Conservation (phyloP, 2,888 invertebrate species). For the Orchesellides sinensis region DNA sequence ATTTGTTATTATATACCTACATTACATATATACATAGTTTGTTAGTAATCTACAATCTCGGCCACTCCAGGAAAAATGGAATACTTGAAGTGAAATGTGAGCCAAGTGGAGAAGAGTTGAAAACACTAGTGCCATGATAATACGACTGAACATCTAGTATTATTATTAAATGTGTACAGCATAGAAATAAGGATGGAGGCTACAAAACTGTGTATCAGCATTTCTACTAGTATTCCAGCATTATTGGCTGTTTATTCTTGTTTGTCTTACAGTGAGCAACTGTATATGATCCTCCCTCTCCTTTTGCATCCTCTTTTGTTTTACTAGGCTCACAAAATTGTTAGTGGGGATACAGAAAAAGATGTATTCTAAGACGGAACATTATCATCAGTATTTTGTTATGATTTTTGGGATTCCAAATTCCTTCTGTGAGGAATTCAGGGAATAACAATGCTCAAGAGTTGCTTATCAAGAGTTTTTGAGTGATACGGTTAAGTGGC, state of each 20-base stretch:
- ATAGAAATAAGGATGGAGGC: neutral
- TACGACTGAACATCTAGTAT: too few species aligned
- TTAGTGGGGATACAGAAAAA: slow-evolving; percentile 4
- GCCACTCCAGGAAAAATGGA: slow-evolving; percentile 17
- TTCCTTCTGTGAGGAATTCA: slow-evolving; percentile 34
- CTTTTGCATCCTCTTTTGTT: slow-evolving; percentile 36
- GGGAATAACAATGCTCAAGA: too few species aligned
- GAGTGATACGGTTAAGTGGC: neutral
- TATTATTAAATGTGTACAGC: neutral
- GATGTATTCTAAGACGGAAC: slow-evolving; percentile 30
- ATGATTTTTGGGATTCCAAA: slow-evolving; percentile 57
- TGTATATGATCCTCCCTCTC: neutral
- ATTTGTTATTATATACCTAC: neutral
- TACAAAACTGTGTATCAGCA: neutral
- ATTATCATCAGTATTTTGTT: slow-evolving; percentile 42
- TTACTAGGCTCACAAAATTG: neutral
- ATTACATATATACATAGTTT: slow-evolving; percentile 9
- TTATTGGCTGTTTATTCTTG: neutral
- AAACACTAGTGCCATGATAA: too few species aligned
- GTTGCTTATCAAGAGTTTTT: too few species aligned
- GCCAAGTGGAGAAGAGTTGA: slow-evolving; percentile 2
- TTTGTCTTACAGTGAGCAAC: too few species aligned
- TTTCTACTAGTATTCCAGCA: neutral
- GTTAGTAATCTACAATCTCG: slow-evolving; percentile 40
- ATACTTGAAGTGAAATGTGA: slow-evolving; percentile 38